Evolutionary conservation across 2,113 vertebrate species (phyloP), one percentile per base, ranked within the genome.

Genomic region (Suncus etruscus): DNA sequence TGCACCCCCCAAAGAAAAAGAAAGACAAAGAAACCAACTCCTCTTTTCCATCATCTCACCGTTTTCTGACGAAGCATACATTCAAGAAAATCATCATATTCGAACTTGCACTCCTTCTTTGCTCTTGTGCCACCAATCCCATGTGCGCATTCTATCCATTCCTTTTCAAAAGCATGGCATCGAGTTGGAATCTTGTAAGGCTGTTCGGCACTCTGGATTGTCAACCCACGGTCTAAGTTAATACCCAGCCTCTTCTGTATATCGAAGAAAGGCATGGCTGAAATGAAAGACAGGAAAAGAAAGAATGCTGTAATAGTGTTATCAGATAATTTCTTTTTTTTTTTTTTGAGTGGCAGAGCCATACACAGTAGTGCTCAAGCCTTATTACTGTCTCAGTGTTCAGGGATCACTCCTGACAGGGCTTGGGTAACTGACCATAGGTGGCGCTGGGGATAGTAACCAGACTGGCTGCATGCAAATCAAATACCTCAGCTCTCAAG

Each of bases 81-180:
- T 95, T 99, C 99, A 1, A 95, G 79, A 80, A 99, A 98, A 92
- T 99, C 99, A 29, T 99, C 99, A 80, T 96, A 98, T 96, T 99
- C 99, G 61, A 98, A 54, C 76, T 96, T 95, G 95, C 99, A 99
- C 96, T 99, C 99, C 61, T 97, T 98, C 72, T 96, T 95, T 58
- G 99, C 98, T 0, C 99, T 98, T 39, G 76, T 98, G 89, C 93
- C 89, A 11, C 99, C 99, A 20, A 99, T 99, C 79, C 98, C 98
- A 75, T 98, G 97, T 1, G 98, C 16, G 22, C 99, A 99, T 61
- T 99, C 98, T 11, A 99, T 96, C 99, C 98, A 99, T 77, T 99
- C 99, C 94, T 99, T 99, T 96, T 99, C 98, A 87, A 99, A 99
- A 63, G 98, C 98, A 54, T 99, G 98, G 93, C 99, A 99, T 68